Evolutionary conservation across 2,113 vertebrate species (phyloP).

Genomic region (Acanthochromis polyacanthus): DNA sequence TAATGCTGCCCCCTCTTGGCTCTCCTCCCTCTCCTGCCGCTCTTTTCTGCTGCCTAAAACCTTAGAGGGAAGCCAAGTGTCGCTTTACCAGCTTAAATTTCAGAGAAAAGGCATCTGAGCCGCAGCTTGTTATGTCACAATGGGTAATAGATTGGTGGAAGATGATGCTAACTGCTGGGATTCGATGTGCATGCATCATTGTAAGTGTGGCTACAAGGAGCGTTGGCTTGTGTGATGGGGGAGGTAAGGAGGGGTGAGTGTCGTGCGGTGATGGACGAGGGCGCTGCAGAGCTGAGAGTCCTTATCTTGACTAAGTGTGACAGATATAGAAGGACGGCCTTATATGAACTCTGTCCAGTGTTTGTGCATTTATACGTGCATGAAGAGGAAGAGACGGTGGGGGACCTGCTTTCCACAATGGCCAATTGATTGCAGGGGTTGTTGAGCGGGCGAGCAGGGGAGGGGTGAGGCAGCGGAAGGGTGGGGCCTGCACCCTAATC

Average conservation of each 20-base stretch:
- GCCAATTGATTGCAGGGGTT: slow-evolving; percentile 64
- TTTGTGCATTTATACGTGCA: slow-evolving; percentile 32
- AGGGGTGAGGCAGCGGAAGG: slow-evolving; percentile 58
- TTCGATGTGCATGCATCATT: not conserved
- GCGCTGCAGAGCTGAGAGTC: slow-evolving; percentile 23
- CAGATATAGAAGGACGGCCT: slow-evolving; percentile 15
- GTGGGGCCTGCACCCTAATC: slow-evolving; percentile 66
- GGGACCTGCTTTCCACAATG: slow-evolving; percentile 64
- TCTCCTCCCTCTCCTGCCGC: slow-evolving; percentile 54
- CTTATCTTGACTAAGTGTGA: slow-evolving; percentile 53
- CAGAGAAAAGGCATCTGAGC: slow-evolving; percentile 3
- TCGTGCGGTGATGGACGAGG: slow-evolving; percentile 32
- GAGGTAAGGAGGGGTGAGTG: slow-evolving; percentile 3
- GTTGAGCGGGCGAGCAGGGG: slow-evolving; percentile 9
- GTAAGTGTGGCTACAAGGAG: not conserved
- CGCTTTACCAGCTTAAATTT: slow-evolving; percentile 3
- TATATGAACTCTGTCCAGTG: slow-evolving; percentile 11
- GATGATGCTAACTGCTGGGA: not conserved
- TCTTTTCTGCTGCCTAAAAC: slow-evolving; percentile 12
- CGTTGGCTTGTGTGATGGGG: slow-evolving; percentile 18
- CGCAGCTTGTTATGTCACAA: not conserved
- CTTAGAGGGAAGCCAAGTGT: slow-evolving; percentile 7
- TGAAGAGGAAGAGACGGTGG: not conserved
- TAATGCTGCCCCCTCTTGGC: slow-evolving; percentile 22
- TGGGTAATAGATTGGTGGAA: not conserved